Evolutionary conservation across 2,113 vertebrate genomes (phyloP), one percentile per base, ranked within the genome.

Genomic region (Oreotrochilus melanogaster): DNA sequence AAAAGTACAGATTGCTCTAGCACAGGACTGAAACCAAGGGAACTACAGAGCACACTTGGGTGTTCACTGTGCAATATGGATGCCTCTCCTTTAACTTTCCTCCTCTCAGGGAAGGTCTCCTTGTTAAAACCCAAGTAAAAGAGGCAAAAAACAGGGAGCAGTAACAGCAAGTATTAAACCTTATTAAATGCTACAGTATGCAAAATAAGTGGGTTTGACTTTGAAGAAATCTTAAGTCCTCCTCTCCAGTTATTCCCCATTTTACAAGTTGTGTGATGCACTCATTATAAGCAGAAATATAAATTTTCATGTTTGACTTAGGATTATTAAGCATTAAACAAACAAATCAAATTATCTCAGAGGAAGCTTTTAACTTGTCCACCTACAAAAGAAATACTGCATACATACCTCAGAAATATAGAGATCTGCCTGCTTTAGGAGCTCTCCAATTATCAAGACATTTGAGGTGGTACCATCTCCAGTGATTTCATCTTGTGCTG

Each of bases 391-490:
- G 30, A 30, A 85, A 22, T 9, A 56, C 50, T 6, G 10, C 33
- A 35, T 4, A 43, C 57, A 39, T 94, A 99, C 99, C 98, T 99
- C 99, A 11, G 99, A 99, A 93, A 99, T 98, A 50, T 99, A 99
- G 45, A 99, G 98, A 48, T 99, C 99, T 1, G 99, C 99, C 96
- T 99, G 99, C 86, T 99, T 99, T 21, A 99, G 97, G 58, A 99
- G 98, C 84, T 99, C 99, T 18, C 99, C 99, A 4, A 99, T 99
- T 93, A 99, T 99, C 48, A 99, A 98, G 30, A 99, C 99, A 3
- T 99, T 99, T 15, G 99, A 99, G 19, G 99, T 99, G 58, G 99
- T 99, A 30, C 99, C 99, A 25, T 99, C 99, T 56, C 99, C 99
- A 12, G 99, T 99, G 93, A 99, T 99, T 97, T 99, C 99, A 95